Base-by-base conservation (phyloP, 2,888 invertebrate genomes). In the Formica aserva region DNA sequence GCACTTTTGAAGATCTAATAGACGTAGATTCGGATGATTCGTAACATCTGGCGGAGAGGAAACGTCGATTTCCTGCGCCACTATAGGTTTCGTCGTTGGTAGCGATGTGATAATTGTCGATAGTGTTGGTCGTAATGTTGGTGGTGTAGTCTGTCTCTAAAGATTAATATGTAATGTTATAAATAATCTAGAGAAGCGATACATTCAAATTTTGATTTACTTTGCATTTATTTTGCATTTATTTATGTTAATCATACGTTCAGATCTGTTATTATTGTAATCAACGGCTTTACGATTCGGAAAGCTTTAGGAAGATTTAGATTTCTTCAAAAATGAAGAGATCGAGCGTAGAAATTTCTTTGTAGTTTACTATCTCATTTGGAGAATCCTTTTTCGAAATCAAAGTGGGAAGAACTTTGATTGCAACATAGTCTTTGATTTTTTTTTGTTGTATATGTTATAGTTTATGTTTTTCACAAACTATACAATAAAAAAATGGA, bases 1-100 rank as follows among this genome's bases (percentile, higher is more conserved):
- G 91, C 97, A 97, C 0, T 94, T 88, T n/a, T 89, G 84, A 15
- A 89, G 75, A 60, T 95, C 93, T 22, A 96, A 86, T 1, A 95
- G 88, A 62, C 92, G 78, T 3, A 95, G 72, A 85, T 95, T 95
- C 11, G 91, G 92, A 78, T 95, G 95, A 6, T 86, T 89, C 0
- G 93, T 89, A 0, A 95, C 95, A 83, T 95, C 94, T 13, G 95
- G 94, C 3, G 94, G 93, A 13, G 77, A 55, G 3, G 87, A 82
- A 38, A 62, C 11, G 22, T 8, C 29, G 3, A 52, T 13, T 13
- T 69, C 45, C 32, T 78, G 45, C 67, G 2, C n/a, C 2, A 69
- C 41, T 32, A 65, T 66, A 0, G 8, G 48, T 48, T 41, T 41
- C n/a, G 13, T 1, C 15, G 57, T 48, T 18, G 18, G 9, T 38